phyloP scores from a whole-genome alignment of 2,113 vertebrate species.

The Puffinus mauretanicus region DNA sequence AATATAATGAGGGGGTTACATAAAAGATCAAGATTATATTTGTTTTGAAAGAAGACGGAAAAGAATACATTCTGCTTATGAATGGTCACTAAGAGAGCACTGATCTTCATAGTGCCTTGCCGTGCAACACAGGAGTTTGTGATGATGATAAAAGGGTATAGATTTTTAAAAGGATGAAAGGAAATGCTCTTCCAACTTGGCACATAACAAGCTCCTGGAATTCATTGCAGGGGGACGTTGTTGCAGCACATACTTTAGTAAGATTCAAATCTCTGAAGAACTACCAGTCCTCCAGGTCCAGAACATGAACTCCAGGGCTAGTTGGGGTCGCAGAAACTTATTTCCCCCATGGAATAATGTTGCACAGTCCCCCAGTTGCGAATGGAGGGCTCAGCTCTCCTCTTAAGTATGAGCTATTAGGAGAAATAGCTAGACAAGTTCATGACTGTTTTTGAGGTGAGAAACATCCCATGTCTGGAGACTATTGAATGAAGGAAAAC shows the following conservation, averaged over 20 bases:
- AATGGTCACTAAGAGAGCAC: neutral
- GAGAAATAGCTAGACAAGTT: neutral
- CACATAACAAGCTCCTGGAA: neutral
- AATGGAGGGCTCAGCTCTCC: neutral
- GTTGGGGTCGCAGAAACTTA: neutral
- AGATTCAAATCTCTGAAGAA: neutral
- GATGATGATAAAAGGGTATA: neutral
- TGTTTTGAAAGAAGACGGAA: constrained; percentile 8
- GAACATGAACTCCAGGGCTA: neutral
- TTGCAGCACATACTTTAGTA: neutral
- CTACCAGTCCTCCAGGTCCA: neutral
- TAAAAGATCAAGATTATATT: neutral
- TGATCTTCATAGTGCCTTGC: neutral
- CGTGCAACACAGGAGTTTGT: neutral
- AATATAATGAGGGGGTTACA: neutral
- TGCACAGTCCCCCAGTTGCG: neutral
- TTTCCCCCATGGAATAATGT: neutral
- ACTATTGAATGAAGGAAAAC: neutral
- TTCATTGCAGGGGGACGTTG: neutral
- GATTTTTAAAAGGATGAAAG: neutral
- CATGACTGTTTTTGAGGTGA: neutral
- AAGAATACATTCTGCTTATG: neutral
- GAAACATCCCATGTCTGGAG: neutral
- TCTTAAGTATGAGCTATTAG: neutral
- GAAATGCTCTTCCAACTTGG: constrained; percentile 11